Conservation (phyloP, 2,113 vertebrate species). For the Melanerpes formicivorus region DNA sequence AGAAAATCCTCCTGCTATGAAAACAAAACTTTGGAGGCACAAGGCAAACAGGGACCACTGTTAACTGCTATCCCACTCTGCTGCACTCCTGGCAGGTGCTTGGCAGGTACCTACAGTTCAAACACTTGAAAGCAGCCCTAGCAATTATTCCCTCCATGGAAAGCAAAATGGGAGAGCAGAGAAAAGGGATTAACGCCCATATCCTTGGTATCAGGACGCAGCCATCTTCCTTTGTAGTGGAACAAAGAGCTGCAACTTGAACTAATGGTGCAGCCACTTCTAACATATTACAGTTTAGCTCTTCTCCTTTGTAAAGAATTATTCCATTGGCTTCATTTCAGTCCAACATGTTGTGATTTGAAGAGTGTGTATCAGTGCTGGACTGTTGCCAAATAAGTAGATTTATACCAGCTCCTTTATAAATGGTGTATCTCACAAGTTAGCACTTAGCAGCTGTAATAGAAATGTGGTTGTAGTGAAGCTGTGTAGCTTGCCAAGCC, state of each 20-base stretch:
- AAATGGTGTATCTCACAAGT: slow-evolving; percentile 36
- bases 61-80: not conserved
- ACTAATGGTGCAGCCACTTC: not conserved
- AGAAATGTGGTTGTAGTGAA: not conserved
- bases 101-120: not conserved
- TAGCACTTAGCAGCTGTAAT: slow-evolving; percentile 1
- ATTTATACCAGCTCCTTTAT: slow-evolving; percentile 18
- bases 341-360: slow-evolving; percentile 39
- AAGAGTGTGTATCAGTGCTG: slow-evolving; percentile 31
- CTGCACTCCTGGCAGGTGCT: slow-evolving; percentile 4
- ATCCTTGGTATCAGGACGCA: not conserved
- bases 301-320: slow-evolving; percentile 13
- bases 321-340: slow-evolving; percentile 39
- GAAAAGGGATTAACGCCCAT: not conserved
- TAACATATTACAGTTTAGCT: not conserved
- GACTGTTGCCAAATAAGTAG: slow-evolving; percentile 18
- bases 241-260: slow-evolving; percentile 11
- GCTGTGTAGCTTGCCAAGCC: slow-evolving; percentile 11
- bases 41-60: not conserved
- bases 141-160: slow-evolving; percentile 15
- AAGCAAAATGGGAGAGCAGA: not conserved
- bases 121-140: slow-evolving; percentile 1
- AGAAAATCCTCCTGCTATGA: not conserved
- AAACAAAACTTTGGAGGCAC: not conserved
- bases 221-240: not conserved